Percentiles rank a stretch among this genome's conserved stretches.
Conservation (phyloP, 2,888 invertebrate species). For the Hirtodrosophila cameraria region DNA sequence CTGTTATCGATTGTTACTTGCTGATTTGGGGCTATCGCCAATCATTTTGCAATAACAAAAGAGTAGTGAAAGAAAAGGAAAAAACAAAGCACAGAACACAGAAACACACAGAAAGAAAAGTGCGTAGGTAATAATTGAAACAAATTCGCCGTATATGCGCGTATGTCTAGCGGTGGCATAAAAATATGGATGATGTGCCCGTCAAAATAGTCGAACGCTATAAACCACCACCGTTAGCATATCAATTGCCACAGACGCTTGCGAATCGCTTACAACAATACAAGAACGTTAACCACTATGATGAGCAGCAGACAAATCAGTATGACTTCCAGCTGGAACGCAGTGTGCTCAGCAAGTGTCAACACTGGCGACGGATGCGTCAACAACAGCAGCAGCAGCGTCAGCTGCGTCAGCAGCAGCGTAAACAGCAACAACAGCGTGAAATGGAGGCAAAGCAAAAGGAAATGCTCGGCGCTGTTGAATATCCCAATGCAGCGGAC, state of each 20-base stretch:
- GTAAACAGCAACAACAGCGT: conserved; percentile 86
- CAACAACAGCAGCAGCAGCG: conserved; percentile 87
- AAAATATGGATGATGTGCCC: conserved; percentile 91
- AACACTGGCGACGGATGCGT: conserved; percentile 89
- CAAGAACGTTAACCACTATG: conserved; percentile 85
- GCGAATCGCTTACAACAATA: conserved; percentile 85
- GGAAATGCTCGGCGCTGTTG: conserved; percentile 86
- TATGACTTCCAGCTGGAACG: conserved; percentile 91
- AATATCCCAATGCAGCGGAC: conserved; percentile 87
- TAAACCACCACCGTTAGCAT: conserved; percentile 90
- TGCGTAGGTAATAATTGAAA: conserved; percentile 49
- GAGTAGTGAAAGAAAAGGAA: conserved; percentile 46
- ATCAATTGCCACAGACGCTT: conserved; percentile 86
- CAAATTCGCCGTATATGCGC: conserved; percentile 63
- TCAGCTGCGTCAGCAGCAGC: conserved; percentile 86
- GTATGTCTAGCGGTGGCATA: conserved; percentile 34
- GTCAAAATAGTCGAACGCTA: conserved; percentile 95
- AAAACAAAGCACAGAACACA: conserved; percentile 44
- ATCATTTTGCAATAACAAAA: conserved; percentile 69
- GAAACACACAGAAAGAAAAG: conserved; percentile 25
- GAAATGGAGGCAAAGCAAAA: conserved; percentile 86
- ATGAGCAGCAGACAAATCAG: conserved; percentile 85
- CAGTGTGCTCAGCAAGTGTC: conserved; percentile 89
- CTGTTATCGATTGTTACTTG: conserved; percentile 38
- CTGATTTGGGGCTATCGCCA: conserved; percentile 14